Conservation (phyloP, 2,888 invertebrate genomes). For the Acleris sparsana region DNA sequence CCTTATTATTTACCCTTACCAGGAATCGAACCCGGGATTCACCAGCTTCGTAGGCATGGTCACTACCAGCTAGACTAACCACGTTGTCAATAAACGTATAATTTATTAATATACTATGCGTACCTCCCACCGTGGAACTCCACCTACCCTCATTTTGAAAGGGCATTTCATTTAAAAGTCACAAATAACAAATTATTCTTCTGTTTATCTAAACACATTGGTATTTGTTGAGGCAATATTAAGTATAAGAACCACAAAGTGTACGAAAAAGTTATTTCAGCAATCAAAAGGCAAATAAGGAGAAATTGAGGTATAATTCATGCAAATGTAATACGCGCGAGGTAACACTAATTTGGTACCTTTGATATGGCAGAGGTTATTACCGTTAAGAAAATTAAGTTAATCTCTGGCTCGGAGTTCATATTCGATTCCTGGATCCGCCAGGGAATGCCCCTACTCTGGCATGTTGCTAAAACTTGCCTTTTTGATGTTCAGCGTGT, state of each 20-base stretch:
- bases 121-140: too few species aligned
- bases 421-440: constrained; percentile 23
- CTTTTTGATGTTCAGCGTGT: constrained; percentile 19
- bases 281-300: constrained; percentile 32
- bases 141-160: too few species aligned
- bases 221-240: constrained; percentile 9
- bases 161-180: too few species aligned
- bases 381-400: constrained; percentile 35
- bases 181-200: constrained; percentile 4
- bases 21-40: too few species aligned
- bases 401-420: constrained; percentile 23
- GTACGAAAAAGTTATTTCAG: constrained; percentile 9
- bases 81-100: too few species aligned
- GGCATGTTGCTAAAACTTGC: constrained; percentile 10
- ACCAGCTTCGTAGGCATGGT: too few species aligned
- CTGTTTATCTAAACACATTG: constrained; percentile 6
- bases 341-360: constrained; percentile 34
- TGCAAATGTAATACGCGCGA: constrained; percentile 23
- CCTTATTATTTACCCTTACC: too few species aligned
- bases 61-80: too few species aligned
- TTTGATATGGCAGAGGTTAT: constrained; percentile 34
- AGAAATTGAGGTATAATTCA: constrained; percentile 21
- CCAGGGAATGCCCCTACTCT: constrained; percentile 29
- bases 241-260: constrained; percentile 11
- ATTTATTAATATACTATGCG: too few species aligned